phyloP scores from a whole-genome alignment of 2,113 vertebrate genomes.

The Myrmecobius fasciatus region DNA sequence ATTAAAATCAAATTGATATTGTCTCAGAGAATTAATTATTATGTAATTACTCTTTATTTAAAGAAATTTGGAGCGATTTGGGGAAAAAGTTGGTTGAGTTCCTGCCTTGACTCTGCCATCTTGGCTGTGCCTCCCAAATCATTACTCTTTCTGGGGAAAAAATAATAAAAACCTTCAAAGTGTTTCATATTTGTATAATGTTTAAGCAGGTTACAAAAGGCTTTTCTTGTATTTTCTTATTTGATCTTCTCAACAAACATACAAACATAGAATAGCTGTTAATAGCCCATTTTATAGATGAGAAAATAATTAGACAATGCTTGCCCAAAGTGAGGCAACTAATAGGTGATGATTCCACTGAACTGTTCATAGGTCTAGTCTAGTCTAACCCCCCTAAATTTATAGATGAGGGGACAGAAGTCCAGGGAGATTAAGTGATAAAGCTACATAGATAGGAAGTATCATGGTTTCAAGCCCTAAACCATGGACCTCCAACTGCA shows the following conservation, averaged over 20 bases:
- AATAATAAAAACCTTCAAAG: neutral
- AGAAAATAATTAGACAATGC: neutral
- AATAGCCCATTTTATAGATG: neutral
- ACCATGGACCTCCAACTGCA: neutral
- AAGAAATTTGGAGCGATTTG: too few relatives aligned
- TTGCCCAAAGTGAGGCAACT: neutral
- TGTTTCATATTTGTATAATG: neutral
- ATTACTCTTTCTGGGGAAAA: neutral
- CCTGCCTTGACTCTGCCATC: too few relatives aligned
- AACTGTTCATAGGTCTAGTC: neutral
- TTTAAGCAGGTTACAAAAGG: neutral
- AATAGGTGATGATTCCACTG: neutral
- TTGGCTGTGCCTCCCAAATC: too few relatives aligned
- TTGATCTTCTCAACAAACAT: neutral
- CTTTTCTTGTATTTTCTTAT: neutral
- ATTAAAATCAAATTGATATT: neutral
- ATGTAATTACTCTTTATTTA: neutral
- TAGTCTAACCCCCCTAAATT: neutral
- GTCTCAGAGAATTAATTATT: neutral
- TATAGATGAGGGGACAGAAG: conserved; percentile 20
- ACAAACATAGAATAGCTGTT: neutral
- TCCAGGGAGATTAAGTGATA: neutral
- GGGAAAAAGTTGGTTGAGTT: too few relatives aligned
- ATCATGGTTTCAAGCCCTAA: neutral
- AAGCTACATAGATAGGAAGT: neutral